A percentile compares a stretch with the other conserved stretches of the same genome.
Conservation (phyloP, 2,888 invertebrate genomes). For the Griposia aprilina region DNA sequence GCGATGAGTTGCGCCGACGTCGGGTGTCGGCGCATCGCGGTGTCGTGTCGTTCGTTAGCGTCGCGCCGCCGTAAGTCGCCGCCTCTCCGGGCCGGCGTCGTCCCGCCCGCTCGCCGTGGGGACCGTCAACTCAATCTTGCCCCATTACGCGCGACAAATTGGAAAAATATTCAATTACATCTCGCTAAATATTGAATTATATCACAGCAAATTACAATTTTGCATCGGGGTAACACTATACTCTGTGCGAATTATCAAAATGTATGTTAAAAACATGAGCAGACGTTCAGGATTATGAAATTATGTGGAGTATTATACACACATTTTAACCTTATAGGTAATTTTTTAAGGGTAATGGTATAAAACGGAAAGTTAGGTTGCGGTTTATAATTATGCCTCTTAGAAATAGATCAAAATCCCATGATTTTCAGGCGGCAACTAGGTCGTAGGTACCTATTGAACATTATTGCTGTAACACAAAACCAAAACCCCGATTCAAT, state of each 20-base stretch:
- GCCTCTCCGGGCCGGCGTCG: conserved; percentile 33
- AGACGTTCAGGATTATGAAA: not conserved
- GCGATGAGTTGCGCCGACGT: conserved; percentile 73
- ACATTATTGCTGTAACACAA: conserved; percentile 6
- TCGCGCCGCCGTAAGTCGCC: conserved; percentile 31
- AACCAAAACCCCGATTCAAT: conserved; percentile 13
- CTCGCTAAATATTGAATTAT: conserved; percentile 90
- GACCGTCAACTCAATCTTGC: conserved; percentile 90
- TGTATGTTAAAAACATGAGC: conserved; percentile 44
- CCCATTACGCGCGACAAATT: conserved; percentile 91
- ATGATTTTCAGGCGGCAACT: not conserved
- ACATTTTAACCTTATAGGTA: not conserved
- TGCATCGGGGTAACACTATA: conserved; percentile 81
- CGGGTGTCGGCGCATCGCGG: conserved; percentile 49
- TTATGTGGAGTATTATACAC: not conserved
- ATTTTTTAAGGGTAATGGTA: not conserved
- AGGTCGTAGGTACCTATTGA: not conserved
- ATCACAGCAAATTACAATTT: conserved; percentile 89
- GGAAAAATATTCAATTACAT: conserved; percentile 91
- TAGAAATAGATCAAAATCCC: not conserved
- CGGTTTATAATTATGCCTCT: not conserved
- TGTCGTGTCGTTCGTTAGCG: conserved; percentile 45
- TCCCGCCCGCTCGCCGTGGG: conserved; percentile 74
- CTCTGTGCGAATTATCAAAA: conserved; percentile 51
- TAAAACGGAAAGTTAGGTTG: not conserved